These are phyloP conservation scores for Punctoribates punctum DNA, from an alignment of 2,888 invertebrate species.

Conservation along the genomic window DNA sequence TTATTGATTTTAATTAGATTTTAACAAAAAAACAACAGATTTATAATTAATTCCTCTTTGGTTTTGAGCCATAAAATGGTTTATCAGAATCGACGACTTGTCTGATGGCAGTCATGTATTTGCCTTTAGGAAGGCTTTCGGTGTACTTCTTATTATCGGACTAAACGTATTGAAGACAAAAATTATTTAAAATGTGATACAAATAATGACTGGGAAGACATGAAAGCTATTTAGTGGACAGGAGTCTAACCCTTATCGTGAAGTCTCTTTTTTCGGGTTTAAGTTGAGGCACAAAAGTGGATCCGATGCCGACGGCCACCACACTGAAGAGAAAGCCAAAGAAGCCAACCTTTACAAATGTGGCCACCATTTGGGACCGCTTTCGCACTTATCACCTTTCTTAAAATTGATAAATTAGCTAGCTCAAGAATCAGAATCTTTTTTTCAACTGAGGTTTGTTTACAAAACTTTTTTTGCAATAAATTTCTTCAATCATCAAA, in stretches of 20 bases:
- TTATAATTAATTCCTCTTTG: neutral
- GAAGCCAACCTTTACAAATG: neutral
- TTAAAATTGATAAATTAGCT: neutral
- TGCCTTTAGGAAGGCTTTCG: neutral
- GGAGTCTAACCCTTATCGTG: neutral
- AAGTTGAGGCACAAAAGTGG: neutral
- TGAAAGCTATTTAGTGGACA: too few relatives aligned
- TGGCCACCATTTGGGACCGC: slow-evolving; percentile 8
- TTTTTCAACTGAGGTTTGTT: too few relatives aligned
- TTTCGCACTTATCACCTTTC: neutral
- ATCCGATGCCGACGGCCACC: neutral
- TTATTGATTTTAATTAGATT: too few relatives aligned
- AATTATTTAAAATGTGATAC: too few relatives aligned
- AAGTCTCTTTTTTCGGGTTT: neutral
- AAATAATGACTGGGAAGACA: too few relatives aligned
- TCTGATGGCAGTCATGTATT: neutral
- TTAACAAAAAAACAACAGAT: neutral
- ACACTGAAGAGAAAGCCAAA: neutral
- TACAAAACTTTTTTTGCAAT: too few relatives aligned
- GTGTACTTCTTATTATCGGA: neutral
- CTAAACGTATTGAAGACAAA: neutral
- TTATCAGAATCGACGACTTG: neutral
- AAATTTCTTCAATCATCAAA: too few relatives aligned
- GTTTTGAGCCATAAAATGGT: neutral
- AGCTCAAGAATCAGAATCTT: too few relatives aligned